Evolutionary conservation across 2,113 vertebrate genomes (phyloP).

Genomic region (Furnarius figulus): DNA sequence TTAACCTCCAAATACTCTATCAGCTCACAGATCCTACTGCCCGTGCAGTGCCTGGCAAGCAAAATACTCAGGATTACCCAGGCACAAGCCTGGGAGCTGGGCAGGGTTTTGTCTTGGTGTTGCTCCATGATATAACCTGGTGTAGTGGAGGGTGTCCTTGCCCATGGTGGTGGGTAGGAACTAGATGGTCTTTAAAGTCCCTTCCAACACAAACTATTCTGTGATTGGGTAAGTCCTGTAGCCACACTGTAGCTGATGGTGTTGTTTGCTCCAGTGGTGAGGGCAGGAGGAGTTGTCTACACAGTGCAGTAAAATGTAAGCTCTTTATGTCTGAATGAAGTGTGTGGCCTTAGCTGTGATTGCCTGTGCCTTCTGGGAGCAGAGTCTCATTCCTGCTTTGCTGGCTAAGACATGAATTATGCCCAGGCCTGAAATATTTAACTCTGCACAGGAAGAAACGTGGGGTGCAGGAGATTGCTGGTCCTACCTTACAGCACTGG

Average conservation of each 20-base stretch:
- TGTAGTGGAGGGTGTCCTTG: not conserved
- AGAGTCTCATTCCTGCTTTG: not conserved
- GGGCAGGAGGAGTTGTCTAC: not conserved
- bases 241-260: not conserved
- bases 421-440: not conserved
- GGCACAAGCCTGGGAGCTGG: not conserved
- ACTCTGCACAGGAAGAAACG: not conserved
- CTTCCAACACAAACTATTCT: not conserved
- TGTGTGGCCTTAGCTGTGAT: not conserved
- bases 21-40: not conserved
- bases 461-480: rapidly evolving
- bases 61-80: not conserved
- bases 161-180: not conserved
- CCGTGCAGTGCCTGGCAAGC: not conserved
- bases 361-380: not conserved
- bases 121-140: not conserved
- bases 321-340: not conserved
- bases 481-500: conserved; percentile 78
- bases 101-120: not conserved
- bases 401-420: not conserved
- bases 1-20: not conserved
- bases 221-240: not conserved
- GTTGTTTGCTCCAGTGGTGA: not conserved
- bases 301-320: not conserved
- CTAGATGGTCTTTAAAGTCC: not conserved